Evolutionary conservation across 2,797 vertebrate genomes (phyloP).

Genomic region (Urophycis tenuis): DNA sequence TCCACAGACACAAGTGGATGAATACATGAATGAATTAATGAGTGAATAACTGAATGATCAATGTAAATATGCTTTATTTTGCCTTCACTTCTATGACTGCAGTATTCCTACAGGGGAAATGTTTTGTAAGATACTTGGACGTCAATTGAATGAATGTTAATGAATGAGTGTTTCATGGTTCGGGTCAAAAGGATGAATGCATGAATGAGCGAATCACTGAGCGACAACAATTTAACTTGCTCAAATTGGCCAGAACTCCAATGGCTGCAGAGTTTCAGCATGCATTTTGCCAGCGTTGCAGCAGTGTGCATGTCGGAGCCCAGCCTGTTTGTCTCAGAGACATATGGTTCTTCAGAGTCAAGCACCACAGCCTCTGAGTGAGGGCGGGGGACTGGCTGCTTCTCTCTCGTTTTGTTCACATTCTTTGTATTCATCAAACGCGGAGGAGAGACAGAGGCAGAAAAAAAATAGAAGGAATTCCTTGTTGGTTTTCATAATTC

Average conservation of each 20-base stretch:
- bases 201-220: neutral
- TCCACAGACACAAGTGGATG: neutral
- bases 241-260: neutral
- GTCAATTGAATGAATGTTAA: neutral
- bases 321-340: neutral
- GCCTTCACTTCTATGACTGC: neutral
- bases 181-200: too few relatives aligned
- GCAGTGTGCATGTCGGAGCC: neutral
- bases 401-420: neutral
- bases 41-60: neutral
- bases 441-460: neutral
- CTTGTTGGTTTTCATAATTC: slow-evolving; percentile 7
- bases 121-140: too few relatives aligned
- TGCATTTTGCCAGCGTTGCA: neutral
- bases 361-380: neutral
- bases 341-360: neutral
- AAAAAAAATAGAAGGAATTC: neutral
- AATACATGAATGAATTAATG: neutral
- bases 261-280: neutral
- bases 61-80: neutral
- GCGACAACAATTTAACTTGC: neutral
- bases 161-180: neutral
- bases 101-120: neutral
- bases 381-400: neutral
- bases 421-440: neutral